A percentile compares a stretch with the other conserved stretches of the same genome.
phyloP scores from a whole-genome alignment of 1,140 invertebrate species.

The Cardiocondyla obscurior region DNA sequence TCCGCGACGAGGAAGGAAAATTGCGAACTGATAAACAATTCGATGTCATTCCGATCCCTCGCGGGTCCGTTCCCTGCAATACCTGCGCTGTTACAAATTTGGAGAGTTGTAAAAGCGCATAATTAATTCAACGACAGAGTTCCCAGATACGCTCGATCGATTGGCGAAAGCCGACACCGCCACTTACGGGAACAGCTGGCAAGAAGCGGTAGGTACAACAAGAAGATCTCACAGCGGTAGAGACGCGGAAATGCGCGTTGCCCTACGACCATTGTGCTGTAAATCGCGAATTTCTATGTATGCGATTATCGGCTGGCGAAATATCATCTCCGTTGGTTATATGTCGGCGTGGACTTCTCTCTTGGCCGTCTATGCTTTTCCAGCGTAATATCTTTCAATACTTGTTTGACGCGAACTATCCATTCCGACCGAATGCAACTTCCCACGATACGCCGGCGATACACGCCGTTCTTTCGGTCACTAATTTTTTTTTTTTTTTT shows the following conservation, averaged over 20 bases:
- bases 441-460: conserved; percentile 29
- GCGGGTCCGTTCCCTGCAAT: background rate
- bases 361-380: conserved; percentile 35
- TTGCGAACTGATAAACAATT: conserved; percentile 1
- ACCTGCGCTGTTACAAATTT: conserved; percentile 25
- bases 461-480: conserved; percentile 2
- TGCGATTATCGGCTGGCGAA: conserved; percentile 45
- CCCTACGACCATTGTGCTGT: conserved; percentile 54
- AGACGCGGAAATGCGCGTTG: conserved; percentile 28
- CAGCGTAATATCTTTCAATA: conserved; percentile 48
- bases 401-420: conserved; percentile 39
- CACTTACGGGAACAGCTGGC: conserved; percentile 31
- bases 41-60: background rate
- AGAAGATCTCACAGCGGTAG: conserved; percentile 19
- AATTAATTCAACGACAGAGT: conserved; percentile 49
- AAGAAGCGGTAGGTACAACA: conserved; percentile 13
- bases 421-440: conserved; percentile 27
- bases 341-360: conserved; percentile 39
- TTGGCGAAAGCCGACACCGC: conserved; percentile 36
- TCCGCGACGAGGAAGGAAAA: background rate
- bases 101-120: conserved; percentile 41
- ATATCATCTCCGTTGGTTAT: conserved; percentile 45
- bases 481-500: conserved; percentile 1
- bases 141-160: conserved; percentile 10
- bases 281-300: conserved; percentile 47